Evolutionary conservation across 2,797 vertebrate species (phyloP), one percentile per base, ranked within the genome.

Genomic region (Bradypodion pumilum): DNA sequence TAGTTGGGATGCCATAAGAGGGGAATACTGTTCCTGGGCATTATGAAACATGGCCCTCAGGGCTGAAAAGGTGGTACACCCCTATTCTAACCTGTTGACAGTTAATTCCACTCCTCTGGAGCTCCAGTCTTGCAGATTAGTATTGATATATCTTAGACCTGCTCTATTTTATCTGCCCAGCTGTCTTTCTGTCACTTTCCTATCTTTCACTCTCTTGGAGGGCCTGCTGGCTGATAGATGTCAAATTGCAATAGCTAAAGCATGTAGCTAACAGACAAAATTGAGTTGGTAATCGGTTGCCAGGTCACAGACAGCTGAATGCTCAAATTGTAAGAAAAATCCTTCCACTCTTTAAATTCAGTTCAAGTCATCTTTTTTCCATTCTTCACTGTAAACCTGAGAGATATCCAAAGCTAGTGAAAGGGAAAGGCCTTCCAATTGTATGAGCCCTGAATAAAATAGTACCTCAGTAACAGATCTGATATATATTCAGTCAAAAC

Each of bases 141-240:
- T 86, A 65, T 85, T 85, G 89, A 85, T 13, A 83, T 75, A 3
- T 86, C 80, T 69, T 82, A 69, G 56, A 93, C 65, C 83, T 89
- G 52, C 81, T 89, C 83, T 27, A 62, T 92, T 85, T 88, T 90
- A 91, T 87, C 81, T 83, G 66, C 60, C 80, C 86, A 89, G 90
- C 92, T 95, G 90, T 85, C 92, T 92, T 92, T 91, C 90, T 93
- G 91, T 88, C 91, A 83, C 70, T 80, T 86, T 72, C 86, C 85
- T 91, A 89, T 91, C 93, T 90, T 89, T 93, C 87, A 83, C 15
- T 86, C 75, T 92, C 63, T 84, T 93, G 82, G 91, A 92, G 84
- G 81, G 66, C 78, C 84, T 13, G 0, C 68, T 88, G 74, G 66
- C 88, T 91, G 87, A 90, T 81, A 84, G 73, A 80, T 91, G 91